Conservation (phyloP, 1,140 invertebrate genomes). For the Tetramorium alpestre region DNA sequence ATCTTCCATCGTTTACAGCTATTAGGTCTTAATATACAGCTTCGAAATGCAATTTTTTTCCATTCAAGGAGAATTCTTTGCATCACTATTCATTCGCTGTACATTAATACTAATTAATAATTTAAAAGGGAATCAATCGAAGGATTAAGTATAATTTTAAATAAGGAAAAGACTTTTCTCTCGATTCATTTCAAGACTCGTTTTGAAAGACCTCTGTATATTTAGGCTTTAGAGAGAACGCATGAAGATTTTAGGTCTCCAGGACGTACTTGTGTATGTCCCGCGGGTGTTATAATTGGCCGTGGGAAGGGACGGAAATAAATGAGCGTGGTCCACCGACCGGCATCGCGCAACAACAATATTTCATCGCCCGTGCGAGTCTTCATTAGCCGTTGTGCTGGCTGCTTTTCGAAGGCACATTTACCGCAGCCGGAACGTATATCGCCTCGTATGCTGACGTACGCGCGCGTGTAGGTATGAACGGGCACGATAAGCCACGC, state of each 20-base stretch:
- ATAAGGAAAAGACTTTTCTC: neutral
- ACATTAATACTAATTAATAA: neutral
- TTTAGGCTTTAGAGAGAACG: neutral
- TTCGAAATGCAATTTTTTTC: neutral
- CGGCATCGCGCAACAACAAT: constrained; percentile 23
- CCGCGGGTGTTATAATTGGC: constrained; percentile 21
- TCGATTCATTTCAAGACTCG: neutral
- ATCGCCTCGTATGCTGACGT: neutral
- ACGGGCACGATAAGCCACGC: constrained; percentile 29
- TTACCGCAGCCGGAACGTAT: neutral
- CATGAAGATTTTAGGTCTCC: neutral
- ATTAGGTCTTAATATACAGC: neutral
- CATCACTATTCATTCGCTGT: neutral
- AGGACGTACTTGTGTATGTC: neutral
- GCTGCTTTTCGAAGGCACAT: constrained; percentile 9
- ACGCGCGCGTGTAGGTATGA: constrained; percentile 3
- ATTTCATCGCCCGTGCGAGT: constrained; percentile 20
- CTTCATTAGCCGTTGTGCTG: constrained; percentile 12
- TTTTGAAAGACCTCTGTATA: neutral
- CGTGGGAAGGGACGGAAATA: constrained; percentile 39
- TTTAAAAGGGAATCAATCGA: neutral
- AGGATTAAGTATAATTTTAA: neutral
- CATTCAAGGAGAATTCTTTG: neutral
- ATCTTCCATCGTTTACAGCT: neutral
- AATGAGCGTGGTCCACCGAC: constrained; percentile 1